These are phyloP conservation scores for Drosophila oshimai DNA, from an alignment of 1,140 invertebrate species.

Conservation along the genomic window DNA sequence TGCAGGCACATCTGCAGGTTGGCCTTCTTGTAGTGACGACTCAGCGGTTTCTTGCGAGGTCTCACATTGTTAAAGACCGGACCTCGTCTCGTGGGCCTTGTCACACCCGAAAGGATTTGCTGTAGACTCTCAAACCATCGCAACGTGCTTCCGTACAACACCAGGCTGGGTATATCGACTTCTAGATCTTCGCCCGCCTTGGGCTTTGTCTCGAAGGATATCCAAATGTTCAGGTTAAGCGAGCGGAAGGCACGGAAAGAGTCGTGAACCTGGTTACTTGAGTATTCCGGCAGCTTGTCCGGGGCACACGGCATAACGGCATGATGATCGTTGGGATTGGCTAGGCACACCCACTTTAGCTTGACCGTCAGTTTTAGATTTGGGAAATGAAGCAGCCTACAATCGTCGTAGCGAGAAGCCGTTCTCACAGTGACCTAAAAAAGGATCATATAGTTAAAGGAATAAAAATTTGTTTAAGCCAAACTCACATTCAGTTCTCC, in stretches of 20 bases:
- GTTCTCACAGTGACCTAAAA: slow-evolving; percentile 90
- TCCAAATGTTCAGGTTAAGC: slow-evolving; percentile 93
- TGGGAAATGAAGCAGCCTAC: slow-evolving; percentile 94
- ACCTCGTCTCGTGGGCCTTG: slow-evolving; percentile 95
- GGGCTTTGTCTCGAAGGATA: slow-evolving; percentile 94
- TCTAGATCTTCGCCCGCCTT: slow-evolving; percentile 84
- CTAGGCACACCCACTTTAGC: slow-evolving; percentile 95
- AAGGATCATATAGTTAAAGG: background rate
- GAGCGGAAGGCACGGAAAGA: slow-evolving; percentile 96
- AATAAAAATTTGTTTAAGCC: background rate
- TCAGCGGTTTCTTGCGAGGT: slow-evolving; percentile 94
- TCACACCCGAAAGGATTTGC: slow-evolving; percentile 97
- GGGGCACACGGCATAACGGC: slow-evolving; percentile 98
- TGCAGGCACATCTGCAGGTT: slow-evolving; percentile 93
- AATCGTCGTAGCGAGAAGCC: slow-evolving; percentile 99
- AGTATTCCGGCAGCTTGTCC: slow-evolving; percentile 98
- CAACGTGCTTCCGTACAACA: slow-evolving; percentile 96
- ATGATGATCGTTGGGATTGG: slow-evolving; percentile 97
- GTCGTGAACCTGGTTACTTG: slow-evolving; percentile 95
- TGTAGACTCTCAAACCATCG: slow-evolving; percentile 98
- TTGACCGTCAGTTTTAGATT: slow-evolving; percentile 93
- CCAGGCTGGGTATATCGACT: slow-evolving; percentile 88
- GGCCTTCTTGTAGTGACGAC: slow-evolving; percentile 95
- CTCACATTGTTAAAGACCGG: slow-evolving; percentile 92
- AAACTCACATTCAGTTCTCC: slow-evolving; percentile 88